These are phyloP conservation scores for Calypte anna DNA, from an alignment of 2,113 vertebrate genomes.

Conservation along the genomic window DNA sequence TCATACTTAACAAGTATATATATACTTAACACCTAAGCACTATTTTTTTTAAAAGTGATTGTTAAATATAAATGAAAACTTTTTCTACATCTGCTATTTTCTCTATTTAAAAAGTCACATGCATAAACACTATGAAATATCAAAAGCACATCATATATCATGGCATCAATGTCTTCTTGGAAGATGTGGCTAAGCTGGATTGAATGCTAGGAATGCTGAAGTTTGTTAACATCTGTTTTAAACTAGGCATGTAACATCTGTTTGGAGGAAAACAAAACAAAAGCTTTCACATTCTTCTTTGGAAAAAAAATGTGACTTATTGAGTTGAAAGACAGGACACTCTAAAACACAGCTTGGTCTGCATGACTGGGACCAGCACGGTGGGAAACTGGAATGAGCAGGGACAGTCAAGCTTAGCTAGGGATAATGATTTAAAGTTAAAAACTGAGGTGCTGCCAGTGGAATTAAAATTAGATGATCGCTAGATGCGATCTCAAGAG, in stretches of 20 bases:
- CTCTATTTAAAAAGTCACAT: neutral
- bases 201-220: neutral
- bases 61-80: neutral
- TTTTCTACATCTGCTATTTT: neutral
- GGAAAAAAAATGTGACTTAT: neutral
- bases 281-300: neutral
- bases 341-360: neutral
- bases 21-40: neutral
- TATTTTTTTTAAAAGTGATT: neutral
- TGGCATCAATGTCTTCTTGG: neutral
- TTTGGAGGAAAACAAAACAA: neutral
- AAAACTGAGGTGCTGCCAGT: neutral
- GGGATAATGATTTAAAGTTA: neutral
- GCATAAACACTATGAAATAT: neutral
- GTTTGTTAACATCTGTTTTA: neutral
- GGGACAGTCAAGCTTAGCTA: neutral
- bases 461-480: neutral
- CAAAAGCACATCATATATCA: neutral
- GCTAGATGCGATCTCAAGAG: neutral
- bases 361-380: neutral
- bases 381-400: neutral
- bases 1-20: neutral
- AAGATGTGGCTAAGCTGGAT: neutral
- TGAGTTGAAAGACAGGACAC: neutral
- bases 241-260: neutral